Percentiles rank a stretch among this genome's conserved stretches.
Conservation (phyloP, 1,140 invertebrate species). For the Hypsibius dujardini region DNA sequence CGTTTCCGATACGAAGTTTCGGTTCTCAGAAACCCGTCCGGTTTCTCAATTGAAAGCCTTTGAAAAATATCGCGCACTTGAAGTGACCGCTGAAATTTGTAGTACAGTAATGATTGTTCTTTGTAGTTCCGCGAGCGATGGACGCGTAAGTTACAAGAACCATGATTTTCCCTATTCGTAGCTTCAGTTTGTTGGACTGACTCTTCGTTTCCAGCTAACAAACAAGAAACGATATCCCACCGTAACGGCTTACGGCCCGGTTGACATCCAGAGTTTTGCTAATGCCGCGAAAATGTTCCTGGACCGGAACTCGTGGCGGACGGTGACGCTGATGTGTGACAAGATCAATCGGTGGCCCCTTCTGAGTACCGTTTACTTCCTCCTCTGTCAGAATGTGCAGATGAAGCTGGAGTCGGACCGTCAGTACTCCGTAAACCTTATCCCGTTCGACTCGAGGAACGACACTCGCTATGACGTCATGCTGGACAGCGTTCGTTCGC, state of each 20-base stretch:
- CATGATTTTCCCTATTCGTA: not conserved
- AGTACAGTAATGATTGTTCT: not conserved
- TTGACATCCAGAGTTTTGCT: not conserved
- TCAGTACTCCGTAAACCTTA: not conserved
- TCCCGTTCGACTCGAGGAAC: not conserved
- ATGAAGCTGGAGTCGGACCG: not conserved
- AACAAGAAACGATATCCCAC: constrained; percentile 11
- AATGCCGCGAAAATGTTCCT: not conserved
- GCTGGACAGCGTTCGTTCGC: too few species aligned
- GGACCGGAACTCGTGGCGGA: not conserved
- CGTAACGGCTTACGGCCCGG: not conserved
- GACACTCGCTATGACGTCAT: too few species aligned
- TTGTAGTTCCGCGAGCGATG: not conserved
- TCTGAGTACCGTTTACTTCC: not conserved
- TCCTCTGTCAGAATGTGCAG: not conserved
- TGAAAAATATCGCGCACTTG: too few species aligned
- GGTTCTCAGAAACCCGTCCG: not conserved
- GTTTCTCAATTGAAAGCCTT: not conserved
- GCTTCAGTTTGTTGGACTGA: not conserved
- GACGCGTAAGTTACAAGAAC: not conserved
- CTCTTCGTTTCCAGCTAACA: not conserved
- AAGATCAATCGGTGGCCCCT: not conserved
- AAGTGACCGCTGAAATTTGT: not conserved
- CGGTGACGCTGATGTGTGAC: not conserved
- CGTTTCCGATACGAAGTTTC: not conserved